Conservation (phyloP, 2,888 invertebrate species). For the Drosophila pseudotakahashii region DNA sequence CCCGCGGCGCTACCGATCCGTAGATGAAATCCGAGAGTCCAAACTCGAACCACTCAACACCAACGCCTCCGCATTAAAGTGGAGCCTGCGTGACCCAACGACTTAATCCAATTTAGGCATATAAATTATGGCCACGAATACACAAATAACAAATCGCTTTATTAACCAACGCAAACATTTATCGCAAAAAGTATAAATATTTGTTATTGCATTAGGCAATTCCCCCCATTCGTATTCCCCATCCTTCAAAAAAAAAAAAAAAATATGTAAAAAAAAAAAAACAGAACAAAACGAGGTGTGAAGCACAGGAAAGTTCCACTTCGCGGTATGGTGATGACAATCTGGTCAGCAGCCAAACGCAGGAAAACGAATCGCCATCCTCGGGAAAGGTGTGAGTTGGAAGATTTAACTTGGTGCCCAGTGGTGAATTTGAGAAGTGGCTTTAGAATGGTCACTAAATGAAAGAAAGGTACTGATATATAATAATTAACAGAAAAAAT, state of each 20-base stretch:
- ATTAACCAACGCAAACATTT: conserved; percentile 82
- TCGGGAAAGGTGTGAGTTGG: background rate
- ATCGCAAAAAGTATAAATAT: conserved; percentile 83
- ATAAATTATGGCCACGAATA: conserved; percentile 75
- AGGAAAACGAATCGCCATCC: conserved; percentile 7
- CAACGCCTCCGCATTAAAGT: conserved; percentile 67
- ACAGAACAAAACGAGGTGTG: background rate
- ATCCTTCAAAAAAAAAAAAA: background rate
- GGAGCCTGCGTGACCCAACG: conserved; percentile 48
- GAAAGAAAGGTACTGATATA: too few species aligned
- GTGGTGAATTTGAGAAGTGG: conserved; percentile 39
- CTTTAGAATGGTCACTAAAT: background rate
- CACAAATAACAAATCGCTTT: conserved; percentile 79
- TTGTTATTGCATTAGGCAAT: conserved; percentile 81
- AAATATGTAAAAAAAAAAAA: background rate
- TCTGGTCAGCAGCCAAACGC: conserved; percentile 54
- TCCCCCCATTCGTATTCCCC: conserved; percentile 14
- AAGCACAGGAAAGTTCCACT: conserved; percentile 20
- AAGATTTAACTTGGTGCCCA: conserved; percentile 32
- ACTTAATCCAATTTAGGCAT: conserved; percentile 77
- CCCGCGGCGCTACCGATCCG: conserved; percentile 54
- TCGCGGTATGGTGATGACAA: conserved; percentile 63
- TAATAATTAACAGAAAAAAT: too few species aligned
- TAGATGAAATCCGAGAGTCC: conserved; percentile 34
- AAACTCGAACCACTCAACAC: conserved; percentile 42